Percentiles rank a stretch among this genome's conserved stretches.
phyloP scores from a whole-genome alignment of 2,113 vertebrate genomes.

The Echinops telfairi region DNA sequence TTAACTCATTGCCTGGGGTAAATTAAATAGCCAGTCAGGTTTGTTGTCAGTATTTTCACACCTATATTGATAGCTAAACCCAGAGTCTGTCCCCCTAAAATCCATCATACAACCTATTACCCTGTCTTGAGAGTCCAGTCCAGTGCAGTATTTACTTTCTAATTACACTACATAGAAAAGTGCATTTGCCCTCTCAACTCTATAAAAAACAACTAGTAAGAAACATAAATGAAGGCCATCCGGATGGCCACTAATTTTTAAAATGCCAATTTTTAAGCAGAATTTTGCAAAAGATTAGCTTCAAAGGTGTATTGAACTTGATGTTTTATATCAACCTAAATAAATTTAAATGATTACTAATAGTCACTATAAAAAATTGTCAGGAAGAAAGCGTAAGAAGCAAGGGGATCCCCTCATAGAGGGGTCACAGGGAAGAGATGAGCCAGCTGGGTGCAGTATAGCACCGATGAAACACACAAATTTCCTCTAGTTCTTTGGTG shows the following conservation, averaged over 20 bases:
- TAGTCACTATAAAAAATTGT: conserved; percentile 54
- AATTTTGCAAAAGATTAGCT: conserved; percentile 83
- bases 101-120: conserved; percentile 59
- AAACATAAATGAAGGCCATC: conserved; percentile 74
- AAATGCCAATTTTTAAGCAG: conserved; percentile 84
- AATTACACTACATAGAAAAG: conserved; percentile 85
- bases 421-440: too few relatives aligned
- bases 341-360: conserved; percentile 53
- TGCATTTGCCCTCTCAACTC: conserved; percentile 70
- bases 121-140: conserved; percentile 59
- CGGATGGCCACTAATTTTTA: conserved; percentile 81
- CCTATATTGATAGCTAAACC: conserved; percentile 72
- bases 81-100: conserved; percentile 73
- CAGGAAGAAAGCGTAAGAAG: conserved; percentile 59
- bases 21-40: conserved; percentile 77
- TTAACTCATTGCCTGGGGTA: conserved; percentile 68
- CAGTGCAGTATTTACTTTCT: conserved; percentile 71
- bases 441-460: too few relatives aligned
- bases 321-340: conserved; percentile 84
- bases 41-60: conserved; percentile 81
- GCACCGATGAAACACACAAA: too few relatives aligned
- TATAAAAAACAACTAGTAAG: conserved; percentile 23
- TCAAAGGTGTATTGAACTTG: conserved; percentile 77
- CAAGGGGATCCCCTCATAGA: conserved; percentile 39
- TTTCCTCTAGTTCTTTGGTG: too few relatives aligned